Percentiles rank a stretch among this genome's conserved stretches.
phyloP scores from a whole-genome alignment of 2,113 vertebrate genomes.

The Callopanchax toddi region DNA sequence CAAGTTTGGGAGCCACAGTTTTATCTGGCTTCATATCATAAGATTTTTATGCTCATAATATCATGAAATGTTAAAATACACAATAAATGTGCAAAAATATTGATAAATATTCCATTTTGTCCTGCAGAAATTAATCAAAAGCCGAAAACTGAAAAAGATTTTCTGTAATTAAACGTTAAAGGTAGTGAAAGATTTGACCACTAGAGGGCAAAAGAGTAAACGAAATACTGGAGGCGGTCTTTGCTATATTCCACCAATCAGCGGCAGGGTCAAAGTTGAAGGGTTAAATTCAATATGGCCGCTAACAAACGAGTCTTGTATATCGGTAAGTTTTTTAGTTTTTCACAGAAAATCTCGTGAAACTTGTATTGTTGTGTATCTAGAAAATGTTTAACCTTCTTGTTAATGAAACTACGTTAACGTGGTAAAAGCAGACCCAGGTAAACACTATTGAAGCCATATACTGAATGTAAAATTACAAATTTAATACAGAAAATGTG shows the following conservation, averaged over 20 bases:
- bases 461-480: neutral
- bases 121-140: too few relatives aligned
- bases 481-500: neutral
- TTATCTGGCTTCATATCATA: too few relatives aligned
- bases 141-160: neutral
- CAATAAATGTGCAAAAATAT: too few relatives aligned
- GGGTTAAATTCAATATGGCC: constrained; percentile 73
- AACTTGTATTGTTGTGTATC: neutral
- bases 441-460: neutral
- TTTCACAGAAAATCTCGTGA: neutral
- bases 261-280: constrained; percentile 59
- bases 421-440: neutral
- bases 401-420: neutral
- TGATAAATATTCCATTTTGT: too few relatives aligned
- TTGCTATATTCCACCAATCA: constrained; percentile 36
- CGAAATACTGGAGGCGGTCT: neutral
- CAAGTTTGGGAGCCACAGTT: too few relatives aligned
- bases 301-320: constrained; percentile 77
- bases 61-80: too few relatives aligned
- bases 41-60: too few relatives aligned
- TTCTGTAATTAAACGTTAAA: neutral
- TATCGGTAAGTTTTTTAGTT: constrained; percentile 68
- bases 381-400: neutral
- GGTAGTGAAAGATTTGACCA: neutral
- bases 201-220: constrained; percentile 33